phyloP scores from a whole-genome alignment of 2,888 invertebrate genomes.

The Atethmia centrago region DNA sequence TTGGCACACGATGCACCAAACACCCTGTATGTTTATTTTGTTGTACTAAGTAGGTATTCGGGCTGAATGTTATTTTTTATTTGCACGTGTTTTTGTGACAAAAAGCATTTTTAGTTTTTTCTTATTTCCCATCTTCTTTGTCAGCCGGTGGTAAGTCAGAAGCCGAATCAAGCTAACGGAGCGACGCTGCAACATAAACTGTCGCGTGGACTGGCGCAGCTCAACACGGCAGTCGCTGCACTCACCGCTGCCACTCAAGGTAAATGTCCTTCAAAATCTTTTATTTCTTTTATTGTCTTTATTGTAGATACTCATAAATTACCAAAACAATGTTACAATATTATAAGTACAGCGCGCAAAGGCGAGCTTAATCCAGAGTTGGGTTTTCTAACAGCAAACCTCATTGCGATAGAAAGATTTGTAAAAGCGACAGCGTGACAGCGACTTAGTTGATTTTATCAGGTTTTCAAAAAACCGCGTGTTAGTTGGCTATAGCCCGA shows the following conservation, averaged over 20 bases:
- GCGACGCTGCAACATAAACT: slow-evolving; percentile 36
- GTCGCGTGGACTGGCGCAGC: slow-evolving; percentile 40
- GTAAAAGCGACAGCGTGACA: not conserved
- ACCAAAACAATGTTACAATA: not conserved
- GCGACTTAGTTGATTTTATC: too few species aligned
- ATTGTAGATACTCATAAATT: not conserved
- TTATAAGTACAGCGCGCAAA: not conserved
- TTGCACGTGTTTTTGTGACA: not conserved
- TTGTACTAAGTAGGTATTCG: not conserved
- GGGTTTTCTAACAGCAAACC: not conserved
- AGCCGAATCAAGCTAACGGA: slow-evolving; percentile 29
- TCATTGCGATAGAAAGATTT: not conserved
- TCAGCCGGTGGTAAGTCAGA: slow-evolving; percentile 47
- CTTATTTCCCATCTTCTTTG: not conserved
- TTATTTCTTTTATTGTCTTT: not conserved
- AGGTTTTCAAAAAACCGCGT: too few species aligned
- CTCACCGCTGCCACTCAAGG: slow-evolving; percentile 51
- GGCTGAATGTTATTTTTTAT: not conserved
- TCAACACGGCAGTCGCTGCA: slow-evolving; percentile 59
- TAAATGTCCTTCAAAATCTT: not conserved
- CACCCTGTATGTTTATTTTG: not conserved
- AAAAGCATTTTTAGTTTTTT: not conserved
- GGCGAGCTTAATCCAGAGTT: not conserved
- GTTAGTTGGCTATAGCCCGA: too few species aligned
- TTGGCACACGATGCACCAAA: too few species aligned